These are phyloP conservation scores for Aleiodes leptofemur DNA, from an alignment of 2,888 invertebrate species.

Conservation along the genomic window DNA sequence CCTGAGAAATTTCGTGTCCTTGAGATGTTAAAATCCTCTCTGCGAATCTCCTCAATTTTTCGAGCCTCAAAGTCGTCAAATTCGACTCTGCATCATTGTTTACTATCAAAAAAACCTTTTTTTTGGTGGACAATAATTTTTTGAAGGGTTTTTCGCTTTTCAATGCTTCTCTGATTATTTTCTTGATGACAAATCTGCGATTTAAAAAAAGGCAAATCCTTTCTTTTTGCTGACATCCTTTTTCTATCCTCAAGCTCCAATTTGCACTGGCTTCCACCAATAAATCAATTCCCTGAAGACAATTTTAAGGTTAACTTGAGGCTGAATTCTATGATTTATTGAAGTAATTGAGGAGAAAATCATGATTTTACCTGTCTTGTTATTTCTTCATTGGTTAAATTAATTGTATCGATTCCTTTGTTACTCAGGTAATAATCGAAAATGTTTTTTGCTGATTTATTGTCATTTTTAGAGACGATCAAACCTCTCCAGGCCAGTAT, in stretches of 20 bases:
- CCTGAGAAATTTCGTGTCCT: conserved; percentile 62
- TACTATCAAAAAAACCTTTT: conserved; percentile 58
- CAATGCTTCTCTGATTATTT: conserved; percentile 66
- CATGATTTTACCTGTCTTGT: conserved; percentile 60
- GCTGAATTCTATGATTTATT: too few species aligned
- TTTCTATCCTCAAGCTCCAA: conserved; percentile 77
- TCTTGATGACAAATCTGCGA: conserved; percentile 68
- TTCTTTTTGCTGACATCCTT: conserved; percentile 73
- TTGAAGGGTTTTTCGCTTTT: conserved; percentile 66
- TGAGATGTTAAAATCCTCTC: conserved; percentile 70
- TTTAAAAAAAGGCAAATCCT: conserved; percentile 78
- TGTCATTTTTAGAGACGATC: conserved; percentile 54
- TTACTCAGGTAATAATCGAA: conserved; percentile 63
- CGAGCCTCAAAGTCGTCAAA: conserved; percentile 71
- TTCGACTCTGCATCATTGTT: conserved; percentile 63
- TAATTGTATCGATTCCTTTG: conserved; percentile 46
- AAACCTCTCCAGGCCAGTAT: conserved; percentile 79
- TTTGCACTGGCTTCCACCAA: conserved; percentile 75
- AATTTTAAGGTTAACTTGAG: conserved; percentile 48
- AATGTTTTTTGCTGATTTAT: conserved; percentile 59
- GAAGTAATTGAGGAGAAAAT: too few species aligned
- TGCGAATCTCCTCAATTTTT: conserved; percentile 70
- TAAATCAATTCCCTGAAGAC: conserved; percentile 63
- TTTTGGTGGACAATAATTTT: conserved; percentile 38
- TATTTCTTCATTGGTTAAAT: conserved; percentile 52